Base-by-base conservation (phyloP, 1,140 invertebrate genomes). In the Heliconius hermathena region DNA sequence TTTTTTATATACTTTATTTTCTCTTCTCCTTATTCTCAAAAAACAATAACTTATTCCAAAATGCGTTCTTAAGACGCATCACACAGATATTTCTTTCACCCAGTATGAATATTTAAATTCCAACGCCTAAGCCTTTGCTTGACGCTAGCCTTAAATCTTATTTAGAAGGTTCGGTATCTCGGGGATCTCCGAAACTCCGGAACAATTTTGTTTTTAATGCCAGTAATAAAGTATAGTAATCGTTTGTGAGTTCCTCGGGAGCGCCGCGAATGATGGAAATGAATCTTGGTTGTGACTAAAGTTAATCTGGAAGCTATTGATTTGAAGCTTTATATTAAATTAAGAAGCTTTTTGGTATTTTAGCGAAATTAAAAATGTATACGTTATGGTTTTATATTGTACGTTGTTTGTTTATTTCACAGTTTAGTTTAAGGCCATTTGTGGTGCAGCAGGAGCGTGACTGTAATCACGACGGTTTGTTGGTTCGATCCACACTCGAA, bases 151-250 rank as follows among this genome's bases (percentile, higher is more conserved):
- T 66, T 66, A 66, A 66, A 66, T 66, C 60, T 66, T 66, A 66
- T 66, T 66, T 66, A 16, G 60, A 72, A 38, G 71, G 8, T n/a
- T 72, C 36, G 71, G 71, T 72, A 8, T 52, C 72, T 73, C 18
- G 29, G 72, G 46, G 46, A 49, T 73, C 72, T 75, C 74, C n/a
- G 33, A 16, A n/a, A 49, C 22, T 76, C 26, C 16, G 22, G 26
- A 76, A 77, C 71, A 77, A 77, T 77, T 77, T 73, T 77, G 71
- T 73, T 73, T 77, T 73, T 73, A 77, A 73, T 72, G 71, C 71
- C 3, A 73, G 76, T 57, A 57, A 73, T 77, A 77, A 77, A 77
- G 60, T 73, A 57, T 52, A 46, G 46, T 77, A 57, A 77, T 73
- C 46, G 71, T 57, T 57, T 77, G 36, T 29, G 71, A 72, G 46